Base-by-base conservation (phyloP, 2,888 invertebrate species). In the Cistogaster globosa region DNA sequence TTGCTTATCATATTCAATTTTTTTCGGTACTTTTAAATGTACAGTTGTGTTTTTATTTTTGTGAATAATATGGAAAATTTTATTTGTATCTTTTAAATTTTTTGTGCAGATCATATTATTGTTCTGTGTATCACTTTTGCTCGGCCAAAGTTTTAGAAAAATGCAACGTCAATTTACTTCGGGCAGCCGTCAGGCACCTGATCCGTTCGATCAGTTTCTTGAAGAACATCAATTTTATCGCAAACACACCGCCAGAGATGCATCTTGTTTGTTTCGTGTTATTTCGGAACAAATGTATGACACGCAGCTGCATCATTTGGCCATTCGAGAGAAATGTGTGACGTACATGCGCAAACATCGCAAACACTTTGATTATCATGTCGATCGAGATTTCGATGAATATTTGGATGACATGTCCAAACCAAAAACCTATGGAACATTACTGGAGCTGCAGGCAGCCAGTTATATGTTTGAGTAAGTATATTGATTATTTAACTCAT, bases 211-310 rank as follows among this genome's bases (percentile, higher is more conserved):
- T 91, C 95, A 95, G 89, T 97, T 96, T 95, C 93, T 98, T 88
- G 96, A 96, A 88, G 94, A 95, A 87, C 94, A 96, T 91, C 96
- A 96, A 55, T 95, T 96, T 90, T 97, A 96, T 92, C 94, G 98
- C 88, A 98, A 98, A 93, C 96, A 97, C 90, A 96, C 96, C 20
- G 97, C 98, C 74, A 95, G 96, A 89, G 98, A 98, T 93, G 96
- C 97, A 71, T 97, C 97, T 83, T 97, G 97, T 90, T 93, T 98
- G 65, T 98, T 98, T 93, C 94, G 98, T 88, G 97, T 96, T 14
- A 95, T 97, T 71, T 96, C 98, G 51, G 98, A 98, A 93, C 97
- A 97, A 93, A 94, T 93, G 88, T 95, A 93, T 89, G 94, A 94
- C 76, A 94, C 94, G 32, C 94, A 98, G 93, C 93, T 95, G 87